Base-by-base conservation (phyloP, 2,888 invertebrate species). In the Chrysomela aeneicollis region DNA sequence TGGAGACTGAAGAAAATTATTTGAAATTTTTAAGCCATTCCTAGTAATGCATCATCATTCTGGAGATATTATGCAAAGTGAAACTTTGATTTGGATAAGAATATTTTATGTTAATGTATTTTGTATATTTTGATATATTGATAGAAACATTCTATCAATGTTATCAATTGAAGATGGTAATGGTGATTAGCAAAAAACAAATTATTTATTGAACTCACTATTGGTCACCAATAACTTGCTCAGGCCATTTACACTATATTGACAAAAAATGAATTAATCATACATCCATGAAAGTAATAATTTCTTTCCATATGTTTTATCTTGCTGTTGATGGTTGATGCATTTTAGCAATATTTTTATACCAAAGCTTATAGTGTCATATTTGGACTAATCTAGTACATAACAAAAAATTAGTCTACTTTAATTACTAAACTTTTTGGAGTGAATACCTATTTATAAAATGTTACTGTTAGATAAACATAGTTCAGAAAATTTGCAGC, bases 311-410 rank as follows among this genome's bases (percentile, higher is more conserved):
- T 26, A 5, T 26, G 26, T 5, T 26, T 42, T 2, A 2, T 15
- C n/a, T 15, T 42, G 42, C 42, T 42, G 2, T 42, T 42, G 15
- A 58, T 49, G 58, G 19, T n/a, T 17, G 21, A 30, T 12, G 32
- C n/a, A 0, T 37, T 55, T 55, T 19, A 21, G 18, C 46, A 52
- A 37, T 60, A 37, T 59, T 57, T 63, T 64, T 64, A 59, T 59
- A 59, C 64, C 64, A 64, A 64, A 64, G 64, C 53, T 53, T 32
- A 21, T 19, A 32, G 35, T 54, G 37, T 42, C 42, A 42, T 42
- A 42, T 15, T 42, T 35, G 12, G 35, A 12, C 35, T 35, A 12
- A 35, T 35, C 8, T 35, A 9, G 12, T 10, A n/a, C n/a, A n/a
- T n/a, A 26, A 47, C 47, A 47, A 12, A 47, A 47, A 47, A 18